Evolutionary conservation across 1,140 invertebrate genomes (phyloP), one percentile per base, ranked within the genome.

Genomic region (Drosophila elegans): DNA sequence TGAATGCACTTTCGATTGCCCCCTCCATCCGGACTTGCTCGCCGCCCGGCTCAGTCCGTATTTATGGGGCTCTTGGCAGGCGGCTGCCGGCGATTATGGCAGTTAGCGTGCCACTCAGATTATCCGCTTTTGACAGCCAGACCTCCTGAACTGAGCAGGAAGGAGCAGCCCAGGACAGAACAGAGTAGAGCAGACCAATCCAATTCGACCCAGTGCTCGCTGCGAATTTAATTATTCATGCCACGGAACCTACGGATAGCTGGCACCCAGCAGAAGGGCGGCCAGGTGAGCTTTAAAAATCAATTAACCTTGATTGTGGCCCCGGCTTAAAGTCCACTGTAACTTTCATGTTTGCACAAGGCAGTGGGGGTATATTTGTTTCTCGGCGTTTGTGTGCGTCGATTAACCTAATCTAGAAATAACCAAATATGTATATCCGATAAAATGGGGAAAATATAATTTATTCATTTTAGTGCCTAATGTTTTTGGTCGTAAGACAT

Each of bases 281-380:
- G 32, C 56, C 62, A 55, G 60, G 53, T 44, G 68, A 67, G 85
- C 80, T 84, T 91, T 85, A 89, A 91, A 91, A 91, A 91, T 91
- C 89, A 91, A 91, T 91, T 91, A 91, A 91, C 89, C 84, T 91
- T 91, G 89, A 91, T 91, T 91, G 89, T 80, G 69, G 84, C 55
- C 71, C 64, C 16, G 64, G 67, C 67, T 71, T 25, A 69, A 48
- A 71, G 67, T 44, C 67, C 49, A 12, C n/a, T 48, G 67, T 46
- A 49, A 57, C 60, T 69, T 49, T n/a, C 38, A 69, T 56, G 21
- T 71, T 56, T 46, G 48, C 21, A n/a, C n/a, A n/a, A 36, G 64
- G 51, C 29, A 27, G 11, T 1, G 2, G 5, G 44, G 64, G 44
- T 32, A 56, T 41, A 71, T 48, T 21, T 13, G 42, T 16, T 45